Conservation (phyloP, 2,888 invertebrate genomes). For the Drosophila paranaensis region DNA sequence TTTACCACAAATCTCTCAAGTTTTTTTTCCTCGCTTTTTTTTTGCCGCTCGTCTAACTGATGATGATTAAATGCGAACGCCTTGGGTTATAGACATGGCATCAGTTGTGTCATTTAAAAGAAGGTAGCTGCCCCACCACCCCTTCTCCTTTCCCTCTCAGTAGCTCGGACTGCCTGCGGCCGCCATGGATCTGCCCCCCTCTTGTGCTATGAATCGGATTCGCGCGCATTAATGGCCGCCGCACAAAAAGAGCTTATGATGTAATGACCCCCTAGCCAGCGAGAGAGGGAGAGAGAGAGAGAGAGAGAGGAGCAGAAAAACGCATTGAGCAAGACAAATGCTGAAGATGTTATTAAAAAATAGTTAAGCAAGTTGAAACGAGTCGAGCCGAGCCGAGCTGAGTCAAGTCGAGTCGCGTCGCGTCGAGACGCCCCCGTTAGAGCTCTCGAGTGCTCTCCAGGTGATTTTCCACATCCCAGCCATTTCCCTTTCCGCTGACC, state of each 20-base stretch:
- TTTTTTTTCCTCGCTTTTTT: conserved; percentile 42
- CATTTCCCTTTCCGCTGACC: conserved; percentile 54
- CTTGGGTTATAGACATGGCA: conserved; percentile 82
- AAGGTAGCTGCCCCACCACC: conserved; percentile 64
- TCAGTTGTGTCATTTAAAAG: conserved; percentile 81
- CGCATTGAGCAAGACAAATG: conserved; percentile 75
- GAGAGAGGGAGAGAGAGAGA: conserved; percentile 25
- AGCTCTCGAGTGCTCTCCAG: conserved; percentile 8
- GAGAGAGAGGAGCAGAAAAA: conserved; percentile 16
- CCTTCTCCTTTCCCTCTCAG: neutral
- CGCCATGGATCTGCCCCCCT: conserved; percentile 29
- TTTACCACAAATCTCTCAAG: conserved; percentile 74
- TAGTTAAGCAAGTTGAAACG: conserved; percentile 60
- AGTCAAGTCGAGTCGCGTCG: conserved; percentile 6
- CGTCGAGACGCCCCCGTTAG: conserved; percentile 33
- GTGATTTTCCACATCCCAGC: conserved; percentile 31
- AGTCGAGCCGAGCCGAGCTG: conserved; percentile 3
- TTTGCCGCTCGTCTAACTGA: conserved; percentile 74
- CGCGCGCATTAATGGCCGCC: conserved; percentile 76
- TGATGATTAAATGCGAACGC: conserved; percentile 83
- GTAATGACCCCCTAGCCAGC: conserved; percentile 70
- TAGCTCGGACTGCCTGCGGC: conserved; percentile 11
- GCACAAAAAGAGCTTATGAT: conserved; percentile 75
- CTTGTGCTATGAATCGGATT: conserved; percentile 63
- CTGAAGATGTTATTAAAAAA: conserved; percentile 78